Percentiles rank a stretch among this genome's conserved stretches.
Conservation (phyloP, 2,888 invertebrate genomes). For the Pristionchus entomophagus region DNA sequence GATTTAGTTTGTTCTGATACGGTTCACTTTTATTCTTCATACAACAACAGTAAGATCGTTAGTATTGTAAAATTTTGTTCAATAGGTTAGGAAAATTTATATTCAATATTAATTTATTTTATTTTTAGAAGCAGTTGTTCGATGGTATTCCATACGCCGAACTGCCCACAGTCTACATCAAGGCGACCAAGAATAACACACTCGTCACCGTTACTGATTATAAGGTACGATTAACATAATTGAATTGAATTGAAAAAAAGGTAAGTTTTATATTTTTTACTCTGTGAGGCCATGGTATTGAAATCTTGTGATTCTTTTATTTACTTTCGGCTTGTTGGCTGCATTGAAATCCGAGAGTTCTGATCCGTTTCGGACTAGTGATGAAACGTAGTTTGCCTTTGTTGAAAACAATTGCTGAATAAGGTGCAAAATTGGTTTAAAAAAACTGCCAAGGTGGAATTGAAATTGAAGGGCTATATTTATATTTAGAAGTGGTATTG, state of each 20-base stretch:
- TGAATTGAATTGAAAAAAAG: too few species aligned
- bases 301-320: too few species aligned
- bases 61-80: background rate
- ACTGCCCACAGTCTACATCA: constrained; percentile 87
- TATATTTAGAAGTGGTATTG: too few species aligned
- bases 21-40: background rate
- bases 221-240: constrained; percentile 73
- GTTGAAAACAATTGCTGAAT: too few species aligned
- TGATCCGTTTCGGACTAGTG: background rate
- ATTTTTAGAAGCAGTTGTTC: constrained; percentile 57
- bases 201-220: constrained; percentile 85
- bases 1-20: background rate
- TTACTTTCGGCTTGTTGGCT: too few species aligned
- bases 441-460: too few species aligned
- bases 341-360: background rate
- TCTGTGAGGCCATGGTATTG: too few species aligned
- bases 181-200: constrained; percentile 90
- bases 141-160: constrained; percentile 78
- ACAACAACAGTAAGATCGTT: background rate
- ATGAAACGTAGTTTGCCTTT: background rate
- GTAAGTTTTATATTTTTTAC: too few species aligned
- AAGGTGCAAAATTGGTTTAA: too few species aligned
- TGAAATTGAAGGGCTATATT: too few species aligned
- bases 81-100: background rate
- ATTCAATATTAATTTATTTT: background rate